Evolutionary conservation across 2,113 vertebrate genomes (phyloP).

Genomic region (Anguilla japonica): DNA sequence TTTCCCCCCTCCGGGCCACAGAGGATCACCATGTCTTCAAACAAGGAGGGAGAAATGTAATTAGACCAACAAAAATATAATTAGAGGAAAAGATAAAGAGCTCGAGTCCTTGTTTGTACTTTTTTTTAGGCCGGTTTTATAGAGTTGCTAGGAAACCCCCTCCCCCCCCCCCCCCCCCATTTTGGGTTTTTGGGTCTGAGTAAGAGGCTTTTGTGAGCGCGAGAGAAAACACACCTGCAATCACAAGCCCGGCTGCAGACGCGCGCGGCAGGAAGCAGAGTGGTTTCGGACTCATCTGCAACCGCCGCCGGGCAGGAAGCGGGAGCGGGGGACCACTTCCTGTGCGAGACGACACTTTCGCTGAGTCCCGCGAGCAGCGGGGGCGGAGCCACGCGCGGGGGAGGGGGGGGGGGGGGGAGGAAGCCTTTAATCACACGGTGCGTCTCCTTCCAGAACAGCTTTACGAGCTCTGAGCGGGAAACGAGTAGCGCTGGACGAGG

Average conservation of each 20-base stretch:
- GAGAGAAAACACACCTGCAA: background rate
- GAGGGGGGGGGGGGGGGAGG: background rate
- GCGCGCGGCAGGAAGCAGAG: background rate
- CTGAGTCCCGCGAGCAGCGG: background rate
- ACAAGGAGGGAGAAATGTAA: conserved; percentile 25
- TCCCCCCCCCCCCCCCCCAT: no score
- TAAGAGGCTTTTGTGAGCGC: background rate
- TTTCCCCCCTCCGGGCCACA: conserved; percentile 10
- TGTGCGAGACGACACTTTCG: background rate
- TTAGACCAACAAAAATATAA: conserved; percentile 13
- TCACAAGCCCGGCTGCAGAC: background rate
- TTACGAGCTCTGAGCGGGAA: conserved; percentile 3
- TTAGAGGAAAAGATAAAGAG: background rate
- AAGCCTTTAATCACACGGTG: background rate
- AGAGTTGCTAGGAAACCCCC: background rate
- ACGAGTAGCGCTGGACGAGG: background rate
- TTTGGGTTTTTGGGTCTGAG: background rate
- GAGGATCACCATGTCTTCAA: conserved; percentile 42
- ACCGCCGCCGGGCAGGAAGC: background rate
- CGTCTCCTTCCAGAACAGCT: background rate
- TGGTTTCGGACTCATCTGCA: background rate
- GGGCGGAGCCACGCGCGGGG: background rate
- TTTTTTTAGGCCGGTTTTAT: background rate
- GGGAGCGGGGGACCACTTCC: background rate
- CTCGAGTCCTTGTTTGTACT: background rate